phyloP scores from a whole-genome alignment of 2,797 vertebrate species.

The Poliocrania exsul region DNA sequence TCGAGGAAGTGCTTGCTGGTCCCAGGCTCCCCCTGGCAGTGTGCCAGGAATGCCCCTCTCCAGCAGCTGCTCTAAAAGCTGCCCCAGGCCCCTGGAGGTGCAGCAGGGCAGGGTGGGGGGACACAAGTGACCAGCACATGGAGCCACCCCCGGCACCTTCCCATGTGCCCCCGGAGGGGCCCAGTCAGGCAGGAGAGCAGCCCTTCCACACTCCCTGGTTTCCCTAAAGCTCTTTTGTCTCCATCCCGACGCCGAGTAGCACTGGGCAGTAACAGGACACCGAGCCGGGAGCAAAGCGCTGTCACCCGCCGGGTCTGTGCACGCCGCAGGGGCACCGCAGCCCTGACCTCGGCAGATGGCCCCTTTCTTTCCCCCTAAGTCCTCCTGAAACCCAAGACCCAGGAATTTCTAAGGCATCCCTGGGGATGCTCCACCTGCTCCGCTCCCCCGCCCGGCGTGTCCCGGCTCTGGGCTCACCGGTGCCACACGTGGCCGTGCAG shows the following conservation, averaged over 20 bases:
- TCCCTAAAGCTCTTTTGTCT: background rate
- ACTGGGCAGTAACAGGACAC: background rate
- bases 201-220: background rate
- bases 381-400: background rate
- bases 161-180: background rate
- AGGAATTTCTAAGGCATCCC: background rate
- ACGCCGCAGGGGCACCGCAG: fast-evolving
- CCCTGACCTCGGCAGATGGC: background rate
- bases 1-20: background rate
- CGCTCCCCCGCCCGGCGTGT: fast-evolving
- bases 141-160: background rate
- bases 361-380: background rate
- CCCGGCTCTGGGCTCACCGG: constrained; percentile 74
- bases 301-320: fast-evolving
- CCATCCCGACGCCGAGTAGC: background rate
- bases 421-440: fast-evolving
- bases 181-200: fast-evolving
- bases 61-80: background rate
- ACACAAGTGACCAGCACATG: fast-evolving
- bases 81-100: background rate
- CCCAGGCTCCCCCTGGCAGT: background rate
- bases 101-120: fast-evolving
- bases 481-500: constrained; percentile 91
- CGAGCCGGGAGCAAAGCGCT: background rate
- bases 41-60: background rate